phyloP scores from a whole-genome alignment of 2,113 vertebrate species.

The Cygnus atratus region DNA sequence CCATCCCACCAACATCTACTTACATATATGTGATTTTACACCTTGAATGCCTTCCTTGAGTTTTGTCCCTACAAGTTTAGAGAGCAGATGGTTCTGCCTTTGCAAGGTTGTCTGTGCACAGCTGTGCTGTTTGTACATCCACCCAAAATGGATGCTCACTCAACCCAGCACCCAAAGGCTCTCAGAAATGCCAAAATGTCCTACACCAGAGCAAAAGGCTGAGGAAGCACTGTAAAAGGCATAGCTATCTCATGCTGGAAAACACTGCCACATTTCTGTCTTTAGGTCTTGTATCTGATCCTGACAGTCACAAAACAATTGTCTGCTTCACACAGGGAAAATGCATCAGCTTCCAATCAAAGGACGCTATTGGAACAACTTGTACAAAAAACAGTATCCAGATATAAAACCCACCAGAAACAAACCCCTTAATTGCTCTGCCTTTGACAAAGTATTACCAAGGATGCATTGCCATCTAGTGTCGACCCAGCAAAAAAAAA shows the following conservation, averaged over 20 bases:
- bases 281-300: neutral
- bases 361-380: neutral
- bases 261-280: accelerated
- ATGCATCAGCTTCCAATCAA: neutral
- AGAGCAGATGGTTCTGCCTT: neutral
- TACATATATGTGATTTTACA: neutral
- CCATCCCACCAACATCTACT: accelerated
- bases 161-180: neutral
- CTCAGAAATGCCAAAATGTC: accelerated
- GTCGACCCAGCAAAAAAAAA: neutral
- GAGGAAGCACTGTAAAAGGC: neutral
- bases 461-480: conserved; percentile 57
- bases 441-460: neutral
- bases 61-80: neutral
- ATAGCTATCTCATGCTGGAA: neutral
- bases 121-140: neutral
- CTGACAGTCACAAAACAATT: neutral
- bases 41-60: accelerated
- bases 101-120: accelerated
- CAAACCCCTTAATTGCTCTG: accelerated
- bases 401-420: neutral
- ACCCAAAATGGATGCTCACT: accelerated
- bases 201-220: neutral
- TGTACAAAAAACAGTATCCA: neutral
- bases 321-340: neutral